Conservation (phyloP, 2,113 vertebrate genomes). For the Thermophis baileyi region DNA sequence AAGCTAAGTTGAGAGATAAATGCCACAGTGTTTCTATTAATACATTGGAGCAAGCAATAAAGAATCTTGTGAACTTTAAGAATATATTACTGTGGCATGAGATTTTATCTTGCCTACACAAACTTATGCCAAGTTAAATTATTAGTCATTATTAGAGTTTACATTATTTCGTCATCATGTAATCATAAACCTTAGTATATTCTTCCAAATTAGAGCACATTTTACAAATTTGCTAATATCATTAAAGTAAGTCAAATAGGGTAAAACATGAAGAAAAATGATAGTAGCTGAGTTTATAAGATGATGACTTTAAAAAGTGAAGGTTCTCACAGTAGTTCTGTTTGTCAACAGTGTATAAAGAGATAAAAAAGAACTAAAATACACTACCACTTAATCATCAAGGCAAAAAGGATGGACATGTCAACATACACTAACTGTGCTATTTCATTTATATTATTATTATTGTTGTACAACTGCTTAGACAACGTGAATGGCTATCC, state of each 20-base stretch:
- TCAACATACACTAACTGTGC: not conserved
- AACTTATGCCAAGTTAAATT: not conserved
- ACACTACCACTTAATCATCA: not conserved
- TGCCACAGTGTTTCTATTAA: not conserved
- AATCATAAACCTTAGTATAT: not conserved
- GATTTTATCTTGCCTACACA: not conserved
- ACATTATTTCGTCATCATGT: not conserved
- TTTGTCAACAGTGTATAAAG: slow-evolving; percentile 23
- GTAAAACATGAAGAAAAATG: not conserved
- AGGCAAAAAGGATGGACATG: not conserved
- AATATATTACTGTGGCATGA: not conserved
- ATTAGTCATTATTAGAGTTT: not conserved
- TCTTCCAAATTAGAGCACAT: not conserved
- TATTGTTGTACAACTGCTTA: not conserved
- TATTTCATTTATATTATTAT: not conserved
- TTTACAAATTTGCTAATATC: not conserved
- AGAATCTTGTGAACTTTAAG: not conserved
- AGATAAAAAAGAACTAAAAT: slow-evolving; percentile 16
- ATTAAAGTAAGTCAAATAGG: not conserved
- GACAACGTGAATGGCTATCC: not conserved
- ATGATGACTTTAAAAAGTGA: not conserved
- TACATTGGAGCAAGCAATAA: not conserved
- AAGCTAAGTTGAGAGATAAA: not conserved
- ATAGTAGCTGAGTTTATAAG: not conserved
- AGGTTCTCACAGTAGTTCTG: not conserved